Evolutionary conservation across 2,888 invertebrate species (phyloP), one percentile per base, ranked within the genome.

Genomic region (Germaria angustata): DNA sequence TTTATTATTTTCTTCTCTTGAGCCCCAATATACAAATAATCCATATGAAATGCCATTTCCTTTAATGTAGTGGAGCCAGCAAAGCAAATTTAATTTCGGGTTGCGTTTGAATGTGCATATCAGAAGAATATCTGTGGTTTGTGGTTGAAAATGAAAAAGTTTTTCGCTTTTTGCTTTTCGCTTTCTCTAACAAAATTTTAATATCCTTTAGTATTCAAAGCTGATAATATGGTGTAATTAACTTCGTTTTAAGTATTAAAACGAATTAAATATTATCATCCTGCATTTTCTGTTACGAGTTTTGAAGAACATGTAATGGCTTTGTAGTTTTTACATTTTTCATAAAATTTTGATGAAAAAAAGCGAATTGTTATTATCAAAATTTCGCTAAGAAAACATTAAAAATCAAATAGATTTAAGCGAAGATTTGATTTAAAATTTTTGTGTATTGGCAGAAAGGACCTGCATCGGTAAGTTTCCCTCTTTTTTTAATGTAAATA

Each of bases 221-320:
- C 63, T 36, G 53, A 51, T 41, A 61, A 53, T 44, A 53, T 63
- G 39, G 28, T 63, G 32, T 73, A 73, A 73, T 63, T 73, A 63
- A 73, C 63, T 73, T n/a, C 7, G 28, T 32, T 39, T 32, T 1
- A 49, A 24, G 8, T 17, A 28, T 8, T 5, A 32, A 41, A 34
- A 63, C 32, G 13, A 22, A 63, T 41, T 32, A 41, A 32, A 15
- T 22, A 6, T 20, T 41, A 32, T 44, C n/a, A 44, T 20, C 55
- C 41, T 53, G 4, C 5, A 13, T 1, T 39, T 53, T 24, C 8
- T 22, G 24, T 36, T 39, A 8, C n/a, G 15, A 15, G 15, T 41
- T 53, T 53, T 17, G 13, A 13, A 68, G 9, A n/a, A n/a, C n/a
- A n/a, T 34, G 9, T 17, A 13, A 53, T 32, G 8, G 32, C n/a